These are phyloP conservation scores for Pseudomugil gertrudae DNA, from an alignment of 2,797 vertebrate species.

Conservation along the genomic window DNA sequence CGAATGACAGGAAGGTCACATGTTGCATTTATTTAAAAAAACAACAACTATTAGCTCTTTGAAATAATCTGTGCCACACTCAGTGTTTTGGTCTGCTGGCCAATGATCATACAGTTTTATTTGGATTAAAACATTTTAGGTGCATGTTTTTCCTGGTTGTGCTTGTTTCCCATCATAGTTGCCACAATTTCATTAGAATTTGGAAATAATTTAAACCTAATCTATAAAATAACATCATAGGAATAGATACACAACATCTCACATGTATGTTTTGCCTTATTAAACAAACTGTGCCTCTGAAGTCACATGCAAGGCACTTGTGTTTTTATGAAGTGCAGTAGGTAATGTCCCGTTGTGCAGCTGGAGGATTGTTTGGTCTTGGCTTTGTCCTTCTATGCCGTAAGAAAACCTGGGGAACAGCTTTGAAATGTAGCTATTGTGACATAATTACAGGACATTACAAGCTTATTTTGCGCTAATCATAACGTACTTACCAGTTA, in stretches of 20 bases:
- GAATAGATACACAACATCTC: slow-evolving; percentile 36
- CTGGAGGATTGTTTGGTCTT: slow-evolving; percentile 36
- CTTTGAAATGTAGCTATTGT: slow-evolving; percentile 42
- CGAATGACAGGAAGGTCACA: background rate
- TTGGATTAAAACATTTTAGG: slow-evolving; percentile 26
- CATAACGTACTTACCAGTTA: slow-evolving; percentile 39
- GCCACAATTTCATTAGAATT: slow-evolving; percentile 45
- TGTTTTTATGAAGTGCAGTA: slow-evolving; percentile 49
- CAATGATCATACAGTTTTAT: slow-evolving; percentile 18
- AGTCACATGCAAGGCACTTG: slow-evolving; percentile 43
- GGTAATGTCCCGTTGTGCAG: slow-evolving; percentile 37
- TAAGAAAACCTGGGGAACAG: slow-evolving; percentile 33
- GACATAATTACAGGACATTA: slow-evolving; percentile 32
- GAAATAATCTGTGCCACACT: slow-evolving; percentile 10
- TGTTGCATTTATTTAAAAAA: slow-evolving; percentile 13
- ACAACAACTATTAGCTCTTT: background rate
- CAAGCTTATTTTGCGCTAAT: slow-evolving; percentile 37
- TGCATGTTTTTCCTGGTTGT: slow-evolving; percentile 21
- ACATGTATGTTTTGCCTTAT: slow-evolving; percentile 73
- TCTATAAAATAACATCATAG: slow-evolving; percentile 48
- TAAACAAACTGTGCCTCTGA: slow-evolving; percentile 70
- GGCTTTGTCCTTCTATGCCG: slow-evolving; percentile 29
- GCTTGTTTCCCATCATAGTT: slow-evolving; percentile 19
- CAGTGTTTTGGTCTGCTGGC: slow-evolving; percentile 2
- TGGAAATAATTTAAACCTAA: slow-evolving; percentile 54